These are phyloP conservation scores for Adelosebastes latens DNA, from an alignment of 2,797 vertebrate genomes.

Conservation along the genomic window DNA sequence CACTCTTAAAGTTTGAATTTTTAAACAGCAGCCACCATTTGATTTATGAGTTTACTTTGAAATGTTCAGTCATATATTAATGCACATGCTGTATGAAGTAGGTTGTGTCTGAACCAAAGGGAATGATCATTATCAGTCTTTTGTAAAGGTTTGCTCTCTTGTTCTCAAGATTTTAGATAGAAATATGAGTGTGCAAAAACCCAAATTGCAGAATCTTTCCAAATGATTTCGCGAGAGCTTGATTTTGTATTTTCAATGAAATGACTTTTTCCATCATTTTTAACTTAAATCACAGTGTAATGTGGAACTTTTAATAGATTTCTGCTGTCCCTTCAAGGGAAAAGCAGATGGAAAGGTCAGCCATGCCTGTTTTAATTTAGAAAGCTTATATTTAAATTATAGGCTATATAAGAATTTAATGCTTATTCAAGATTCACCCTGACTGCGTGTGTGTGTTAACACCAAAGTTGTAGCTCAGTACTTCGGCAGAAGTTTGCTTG, in stretches of 20 bases:
- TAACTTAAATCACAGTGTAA: constrained; percentile 9
- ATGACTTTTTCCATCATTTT: neutral
- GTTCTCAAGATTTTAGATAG: neutral
- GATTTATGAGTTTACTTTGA: neutral
- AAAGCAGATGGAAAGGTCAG: constrained; percentile 21
- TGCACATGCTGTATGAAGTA: neutral
- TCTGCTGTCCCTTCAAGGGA: neutral
- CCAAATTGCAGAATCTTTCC: neutral
- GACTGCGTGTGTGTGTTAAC: neutral
- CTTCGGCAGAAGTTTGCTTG: constrained; percentile 17
- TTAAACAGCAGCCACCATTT: neutral
- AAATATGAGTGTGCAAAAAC: neutral
- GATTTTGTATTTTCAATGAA: constrained; percentile 15
- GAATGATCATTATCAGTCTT: neutral
- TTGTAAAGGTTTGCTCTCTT: neutral
- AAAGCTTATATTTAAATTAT: constrained; percentile 48
- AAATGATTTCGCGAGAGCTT: neutral
- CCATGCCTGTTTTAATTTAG: constrained; percentile 10
- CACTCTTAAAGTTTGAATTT: neutral
- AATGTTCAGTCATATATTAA: neutral
- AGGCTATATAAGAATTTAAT: constrained; percentile 5
- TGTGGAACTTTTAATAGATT: constrained; percentile 9
- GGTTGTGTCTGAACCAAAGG: neutral
- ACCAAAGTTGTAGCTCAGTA: constrained; percentile 1
- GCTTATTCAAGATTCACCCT: constrained; percentile 5